phyloP scores from a whole-genome alignment of 2,113 vertebrate species.

The Phalacrocorax aristotelis region DNA sequence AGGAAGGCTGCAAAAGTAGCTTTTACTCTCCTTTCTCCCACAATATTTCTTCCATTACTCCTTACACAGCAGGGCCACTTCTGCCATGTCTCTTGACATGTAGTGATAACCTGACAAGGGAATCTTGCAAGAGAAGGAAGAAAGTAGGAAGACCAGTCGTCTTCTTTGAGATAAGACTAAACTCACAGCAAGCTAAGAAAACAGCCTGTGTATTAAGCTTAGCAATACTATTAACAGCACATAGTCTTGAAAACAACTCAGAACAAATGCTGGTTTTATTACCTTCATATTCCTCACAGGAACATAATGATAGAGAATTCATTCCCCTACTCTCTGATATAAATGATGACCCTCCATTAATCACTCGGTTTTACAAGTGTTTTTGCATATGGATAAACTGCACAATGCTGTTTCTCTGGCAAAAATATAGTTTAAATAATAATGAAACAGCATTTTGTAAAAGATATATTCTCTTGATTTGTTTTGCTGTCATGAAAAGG shows the following conservation, averaged over 20 bases:
- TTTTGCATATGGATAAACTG: not conserved
- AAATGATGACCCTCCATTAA: not conserved
- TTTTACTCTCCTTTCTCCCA: not conserved
- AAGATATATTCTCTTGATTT: not conserved
- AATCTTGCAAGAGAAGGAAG: not conserved
- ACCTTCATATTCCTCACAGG: not conserved
- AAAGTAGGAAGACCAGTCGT: not conserved
- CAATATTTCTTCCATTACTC: not conserved
- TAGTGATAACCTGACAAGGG: not conserved
- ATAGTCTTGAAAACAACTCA: not conserved
- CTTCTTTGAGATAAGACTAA: not conserved
- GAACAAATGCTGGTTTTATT: not conserved
- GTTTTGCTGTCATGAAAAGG: not conserved
- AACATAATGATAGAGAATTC: not conserved
- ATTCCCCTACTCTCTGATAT: not conserved
- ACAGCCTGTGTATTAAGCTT: not conserved
- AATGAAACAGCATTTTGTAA: not conserved
- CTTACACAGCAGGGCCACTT: not conserved
- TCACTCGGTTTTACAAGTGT: not conserved
- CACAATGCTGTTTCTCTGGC: not conserved
- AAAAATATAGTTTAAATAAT: constrained; percentile 10
- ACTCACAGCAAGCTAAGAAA: not conserved
- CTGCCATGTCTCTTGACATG: not conserved
- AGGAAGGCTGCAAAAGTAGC: not conserved
- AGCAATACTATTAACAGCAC: not conserved